These are phyloP conservation scores for Petrocephalus sullivani DNA, from an alignment of 2,797 vertebrate species.

Conservation along the genomic window DNA sequence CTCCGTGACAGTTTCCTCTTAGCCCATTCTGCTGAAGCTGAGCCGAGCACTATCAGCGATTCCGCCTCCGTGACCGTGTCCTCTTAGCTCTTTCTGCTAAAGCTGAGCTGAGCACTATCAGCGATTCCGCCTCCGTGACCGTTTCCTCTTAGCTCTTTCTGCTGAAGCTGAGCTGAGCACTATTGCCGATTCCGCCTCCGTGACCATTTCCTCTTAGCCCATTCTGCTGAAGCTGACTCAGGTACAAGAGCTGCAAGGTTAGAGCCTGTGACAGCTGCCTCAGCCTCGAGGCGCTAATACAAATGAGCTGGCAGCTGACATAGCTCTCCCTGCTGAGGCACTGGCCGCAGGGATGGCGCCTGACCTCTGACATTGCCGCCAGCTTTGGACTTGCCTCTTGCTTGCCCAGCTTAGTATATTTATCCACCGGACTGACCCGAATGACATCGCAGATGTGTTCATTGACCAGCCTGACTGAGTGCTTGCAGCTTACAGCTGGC, in stretches of 20 bases:
- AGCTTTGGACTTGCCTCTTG: background rate
- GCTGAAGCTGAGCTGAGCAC: too few species aligned
- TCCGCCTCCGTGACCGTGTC: too few species aligned
- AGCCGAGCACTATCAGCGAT: too few species aligned
- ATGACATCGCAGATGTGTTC: background rate
- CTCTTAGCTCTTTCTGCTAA: too few species aligned
- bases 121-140: background rate
- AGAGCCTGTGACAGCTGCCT: background rate
- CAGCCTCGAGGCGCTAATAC: background rate
- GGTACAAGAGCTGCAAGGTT: background rate
- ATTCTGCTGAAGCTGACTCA: background rate
- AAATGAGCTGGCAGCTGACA: background rate
- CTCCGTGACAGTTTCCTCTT: too few species aligned
- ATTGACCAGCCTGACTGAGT: background rate
- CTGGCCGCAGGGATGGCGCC: background rate
- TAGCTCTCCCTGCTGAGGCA: background rate
- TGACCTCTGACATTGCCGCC: background rate
- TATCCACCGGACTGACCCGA: background rate
- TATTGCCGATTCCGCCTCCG: background rate
- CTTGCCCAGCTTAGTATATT: background rate
- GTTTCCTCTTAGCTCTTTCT: too few species aligned
- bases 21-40: too few species aligned
- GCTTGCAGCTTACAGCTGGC: background rate
- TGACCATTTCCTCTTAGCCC: background rate
- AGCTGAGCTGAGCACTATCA: too few species aligned